phyloP scores from a whole-genome alignment of 1,140 invertebrate species.

The Caenorhabditis tropicalis region DNA sequence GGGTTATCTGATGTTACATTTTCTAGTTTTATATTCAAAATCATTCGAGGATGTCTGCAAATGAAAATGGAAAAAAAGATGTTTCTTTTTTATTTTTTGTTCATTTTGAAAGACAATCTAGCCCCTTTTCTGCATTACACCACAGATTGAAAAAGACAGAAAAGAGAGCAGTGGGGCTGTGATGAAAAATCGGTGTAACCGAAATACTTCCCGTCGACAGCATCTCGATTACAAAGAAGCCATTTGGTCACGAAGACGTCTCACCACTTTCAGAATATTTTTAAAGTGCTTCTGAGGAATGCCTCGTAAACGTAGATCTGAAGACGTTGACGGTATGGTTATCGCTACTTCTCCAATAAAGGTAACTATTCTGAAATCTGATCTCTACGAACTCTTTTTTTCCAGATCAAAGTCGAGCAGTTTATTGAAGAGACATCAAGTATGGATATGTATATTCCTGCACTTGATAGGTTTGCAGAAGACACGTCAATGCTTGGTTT shows the following conservation, averaged over 20 bases:
- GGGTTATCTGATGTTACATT: background rate
- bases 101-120: constrained; percentile 29
- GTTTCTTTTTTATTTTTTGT: background rate
- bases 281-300: constrained; percentile 36
- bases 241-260: constrained; percentile 37
- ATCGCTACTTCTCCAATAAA: constrained; percentile 21
- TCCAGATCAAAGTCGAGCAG: constrained; percentile 15
- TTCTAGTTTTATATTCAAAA: background rate
- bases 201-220: constrained; percentile 35
- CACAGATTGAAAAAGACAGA: background rate
- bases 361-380: background rate
- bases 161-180: background rate
- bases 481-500: constrained; percentile 60
- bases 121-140: background rate
- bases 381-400: background rate
- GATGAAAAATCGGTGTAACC: constrained; percentile 38
- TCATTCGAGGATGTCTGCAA: background rate
- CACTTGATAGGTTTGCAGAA: constrained; percentile 39
- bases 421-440: constrained; percentile 3
- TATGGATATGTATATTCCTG: constrained; percentile 26
- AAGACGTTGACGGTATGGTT: constrained; percentile 33
- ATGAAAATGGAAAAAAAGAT: background rate
- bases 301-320: constrained; percentile 19
- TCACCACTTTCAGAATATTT: background rate
- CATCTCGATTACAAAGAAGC: constrained; percentile 37